Evolutionary conservation across 2,113 vertebrate species (phyloP).

Genomic region (Spheniscus mendiculus): DNA sequence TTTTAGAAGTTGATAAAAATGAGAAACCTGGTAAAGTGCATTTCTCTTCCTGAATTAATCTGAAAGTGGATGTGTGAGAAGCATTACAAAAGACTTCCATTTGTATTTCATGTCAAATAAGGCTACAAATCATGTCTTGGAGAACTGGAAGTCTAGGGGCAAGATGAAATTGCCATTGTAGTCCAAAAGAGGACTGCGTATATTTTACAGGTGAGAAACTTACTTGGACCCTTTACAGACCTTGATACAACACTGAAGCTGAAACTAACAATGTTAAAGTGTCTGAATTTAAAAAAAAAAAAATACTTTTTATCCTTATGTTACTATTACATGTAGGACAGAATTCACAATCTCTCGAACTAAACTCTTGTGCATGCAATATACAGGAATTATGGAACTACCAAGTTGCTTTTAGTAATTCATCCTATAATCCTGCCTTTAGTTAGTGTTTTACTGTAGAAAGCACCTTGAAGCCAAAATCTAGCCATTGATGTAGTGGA

Average conservation of each 20-base stretch:
- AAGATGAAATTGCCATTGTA: neutral
- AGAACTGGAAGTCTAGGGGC: neutral
- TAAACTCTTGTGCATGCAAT: neutral
- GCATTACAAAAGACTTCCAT: neutral
- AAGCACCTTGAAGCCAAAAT: neutral
- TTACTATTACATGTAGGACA: neutral
- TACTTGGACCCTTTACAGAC: neutral
- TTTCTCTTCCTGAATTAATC: neutral
- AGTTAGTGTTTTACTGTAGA: neutral
- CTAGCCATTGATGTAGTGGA: neutral
- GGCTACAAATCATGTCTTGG: neutral
- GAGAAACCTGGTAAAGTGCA: neutral
- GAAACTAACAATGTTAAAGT: neutral
- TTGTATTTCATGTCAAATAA: neutral
- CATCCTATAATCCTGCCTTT: neutral
- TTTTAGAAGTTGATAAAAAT: neutral
- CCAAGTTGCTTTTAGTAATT: neutral
- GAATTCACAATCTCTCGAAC: neutral
- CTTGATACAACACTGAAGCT: neutral
- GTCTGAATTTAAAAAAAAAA: neutral
- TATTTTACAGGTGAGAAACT: neutral
- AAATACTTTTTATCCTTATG: neutral
- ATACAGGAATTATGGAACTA: neutral
- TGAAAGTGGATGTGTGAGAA: neutral
- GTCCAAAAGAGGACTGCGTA: neutral